phyloP scores from a whole-genome alignment of 2,113 vertebrate genomes.

The Pontoporia blainvillei region DNA sequence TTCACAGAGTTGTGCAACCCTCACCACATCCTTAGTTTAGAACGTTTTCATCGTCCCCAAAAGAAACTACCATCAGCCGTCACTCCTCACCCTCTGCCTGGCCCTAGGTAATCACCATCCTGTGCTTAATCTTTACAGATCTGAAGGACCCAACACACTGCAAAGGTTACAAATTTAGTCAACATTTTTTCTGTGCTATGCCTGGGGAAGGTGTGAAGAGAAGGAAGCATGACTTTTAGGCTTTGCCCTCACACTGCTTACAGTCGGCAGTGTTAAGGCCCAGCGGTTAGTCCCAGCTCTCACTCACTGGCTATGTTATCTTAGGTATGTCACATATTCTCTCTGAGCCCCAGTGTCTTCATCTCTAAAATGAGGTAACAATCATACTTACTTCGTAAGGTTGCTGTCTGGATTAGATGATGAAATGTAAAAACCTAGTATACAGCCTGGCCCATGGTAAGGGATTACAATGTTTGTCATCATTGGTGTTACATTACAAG shows the following conservation, averaged over 20 bases:
- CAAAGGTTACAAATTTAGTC: neutral
- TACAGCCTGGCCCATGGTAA: neutral
- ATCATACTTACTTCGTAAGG: neutral
- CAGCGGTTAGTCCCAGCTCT: neutral
- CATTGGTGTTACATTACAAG: neutral
- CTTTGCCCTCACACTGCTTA: neutral
- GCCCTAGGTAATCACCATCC: neutral
- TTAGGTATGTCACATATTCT: neutral
- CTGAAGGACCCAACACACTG: neutral
- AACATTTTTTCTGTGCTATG: neutral
- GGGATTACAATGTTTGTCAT: neutral
- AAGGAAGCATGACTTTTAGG: neutral
- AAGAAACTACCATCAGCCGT: neutral
- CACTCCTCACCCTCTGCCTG: neutral
- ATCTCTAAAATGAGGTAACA: neutral
- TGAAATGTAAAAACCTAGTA: neutral
- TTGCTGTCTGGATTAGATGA: neutral
- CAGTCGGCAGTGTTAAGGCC: neutral
- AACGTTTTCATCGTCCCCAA: slow-evolving; percentile 4
- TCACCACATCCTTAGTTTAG: slow-evolving; percentile 13
- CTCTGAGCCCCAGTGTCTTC: slow-evolving; percentile 1
- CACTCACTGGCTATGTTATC: neutral
- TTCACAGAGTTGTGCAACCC: neutral
- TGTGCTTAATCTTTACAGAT: neutral
- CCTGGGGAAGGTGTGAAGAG: neutral